Conservation (phyloP, 2,888 invertebrate species). For the Prosapia bicincta region DNA sequence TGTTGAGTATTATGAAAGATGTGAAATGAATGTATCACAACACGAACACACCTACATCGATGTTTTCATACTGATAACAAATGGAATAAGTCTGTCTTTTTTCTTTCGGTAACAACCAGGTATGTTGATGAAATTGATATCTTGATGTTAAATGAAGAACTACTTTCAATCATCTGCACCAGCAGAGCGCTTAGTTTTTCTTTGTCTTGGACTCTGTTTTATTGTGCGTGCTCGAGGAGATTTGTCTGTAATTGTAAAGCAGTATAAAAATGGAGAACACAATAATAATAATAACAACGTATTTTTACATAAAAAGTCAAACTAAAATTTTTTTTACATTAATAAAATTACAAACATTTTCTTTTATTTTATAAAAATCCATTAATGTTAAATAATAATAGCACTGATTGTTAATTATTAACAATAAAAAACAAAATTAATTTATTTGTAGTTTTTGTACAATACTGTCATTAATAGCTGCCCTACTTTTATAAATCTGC, state of each 20-base stretch:
- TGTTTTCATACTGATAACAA: neutral
- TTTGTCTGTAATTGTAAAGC: constrained; percentile 70
- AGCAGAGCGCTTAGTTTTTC: constrained; percentile 71
- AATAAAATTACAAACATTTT: no score
- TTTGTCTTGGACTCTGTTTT: constrained; percentile 67
- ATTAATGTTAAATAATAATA: no score
- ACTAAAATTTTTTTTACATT: no score
- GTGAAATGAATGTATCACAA: neutral
- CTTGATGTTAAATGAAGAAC: neutral
- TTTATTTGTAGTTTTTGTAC: no score
- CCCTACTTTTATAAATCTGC: no score
- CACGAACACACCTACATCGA: neutral
- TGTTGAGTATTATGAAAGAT: neutral
- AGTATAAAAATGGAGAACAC: no score
- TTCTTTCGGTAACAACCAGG: neutral
- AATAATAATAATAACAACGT: no score
- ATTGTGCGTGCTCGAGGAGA: constrained; percentile 47
- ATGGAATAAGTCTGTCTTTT: neutral
- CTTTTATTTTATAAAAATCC: no score
- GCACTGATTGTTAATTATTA: no score
- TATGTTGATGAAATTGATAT: neutral
- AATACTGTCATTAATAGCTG: no score
- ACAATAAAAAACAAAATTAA: no score
- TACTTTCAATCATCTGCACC: constrained; percentile 60
- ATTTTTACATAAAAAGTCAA: no score